A percentile compares a stretch with the other conserved stretches of the same genome.
These are phyloP conservation scores for Merluccius polli DNA, from an alignment of 2,797 vertebrate genomes.

Conservation along the genomic window DNA sequence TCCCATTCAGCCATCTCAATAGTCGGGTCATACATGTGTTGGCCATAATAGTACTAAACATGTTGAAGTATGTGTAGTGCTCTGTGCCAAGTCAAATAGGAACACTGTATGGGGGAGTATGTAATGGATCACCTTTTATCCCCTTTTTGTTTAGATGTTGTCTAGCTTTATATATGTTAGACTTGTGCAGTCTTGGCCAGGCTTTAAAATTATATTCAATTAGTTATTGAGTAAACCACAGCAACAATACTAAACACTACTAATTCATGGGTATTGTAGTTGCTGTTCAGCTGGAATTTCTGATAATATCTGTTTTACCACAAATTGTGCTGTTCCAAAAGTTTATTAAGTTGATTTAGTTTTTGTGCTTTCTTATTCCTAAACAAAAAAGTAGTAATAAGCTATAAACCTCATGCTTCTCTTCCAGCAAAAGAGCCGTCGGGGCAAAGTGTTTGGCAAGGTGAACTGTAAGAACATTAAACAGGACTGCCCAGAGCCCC, in stretches of 20 bases:
- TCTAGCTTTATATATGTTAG: not conserved
- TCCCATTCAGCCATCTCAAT: not conserved
- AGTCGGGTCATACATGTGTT: not conserved
- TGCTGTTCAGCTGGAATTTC: not conserved
- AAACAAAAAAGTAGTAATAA: not conserved
- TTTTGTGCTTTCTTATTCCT: not conserved
- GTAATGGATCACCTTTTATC: not conserved
- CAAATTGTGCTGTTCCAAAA: not conserved
- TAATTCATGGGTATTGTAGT: not conserved
- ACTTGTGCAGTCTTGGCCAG: not conserved
- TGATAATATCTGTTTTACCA: not conserved
- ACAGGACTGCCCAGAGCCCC: slow-evolving; percentile 81
- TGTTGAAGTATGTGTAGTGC: not conserved
- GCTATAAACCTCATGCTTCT: not conserved
- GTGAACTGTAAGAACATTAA: slow-evolving; percentile 96
- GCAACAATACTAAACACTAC: not conserved
- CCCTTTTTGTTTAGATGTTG: not conserved
- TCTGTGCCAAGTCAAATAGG: not conserved
- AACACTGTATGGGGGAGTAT: not conserved
- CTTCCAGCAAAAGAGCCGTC: slow-evolving; percentile 80
- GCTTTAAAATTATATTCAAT: not conserved
- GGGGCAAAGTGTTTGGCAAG: slow-evolving; percentile 82
- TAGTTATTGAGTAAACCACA: not conserved
- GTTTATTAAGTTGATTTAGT: not conserved
- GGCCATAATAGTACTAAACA: not conserved